phyloP scores from a whole-genome alignment of 1,140 invertebrate genomes.

The Calephelis virginiensis region DNA sequence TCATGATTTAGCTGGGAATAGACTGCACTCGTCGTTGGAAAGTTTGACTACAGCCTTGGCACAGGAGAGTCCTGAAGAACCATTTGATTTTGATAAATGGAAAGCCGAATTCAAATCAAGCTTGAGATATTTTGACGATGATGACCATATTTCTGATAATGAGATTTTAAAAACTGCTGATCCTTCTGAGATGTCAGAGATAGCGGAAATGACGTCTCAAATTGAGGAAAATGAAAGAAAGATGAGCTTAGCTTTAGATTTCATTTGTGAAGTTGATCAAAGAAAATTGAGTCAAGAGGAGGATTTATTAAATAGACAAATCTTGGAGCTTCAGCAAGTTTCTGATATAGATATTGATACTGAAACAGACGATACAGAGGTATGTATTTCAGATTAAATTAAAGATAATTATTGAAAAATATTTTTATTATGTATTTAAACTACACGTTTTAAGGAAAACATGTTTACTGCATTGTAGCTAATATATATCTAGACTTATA shows the following conservation, averaged over 20 bases:
- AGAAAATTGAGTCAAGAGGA: constrained; percentile 88
- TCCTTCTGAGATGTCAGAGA: constrained; percentile 74
- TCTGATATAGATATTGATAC: constrained; percentile 90
- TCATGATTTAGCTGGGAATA: constrained; percentile 58
- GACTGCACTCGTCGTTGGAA: constrained; percentile 72
- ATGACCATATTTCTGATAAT: constrained; percentile 61
- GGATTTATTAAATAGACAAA: constrained; percentile 88
- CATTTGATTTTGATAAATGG: constrained; percentile 73
- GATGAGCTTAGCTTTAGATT: constrained; percentile 72
- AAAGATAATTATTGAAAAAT: background rate
- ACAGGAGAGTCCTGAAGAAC: constrained; percentile 60
- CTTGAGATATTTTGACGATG: constrained; percentile 66
- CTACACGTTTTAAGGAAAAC: no score
- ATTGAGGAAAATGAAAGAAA: constrained; percentile 77
- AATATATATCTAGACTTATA: no score
- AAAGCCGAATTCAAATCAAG: constrained; percentile 65
- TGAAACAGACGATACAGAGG: constrained; percentile 87
- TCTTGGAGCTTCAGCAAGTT: constrained; percentile 86
- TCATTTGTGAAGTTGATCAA: constrained; percentile 78
- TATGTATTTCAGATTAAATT: constrained; percentile 33
- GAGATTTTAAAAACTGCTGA: constrained; percentile 63
- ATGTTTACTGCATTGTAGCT: no score
- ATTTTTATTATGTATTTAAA: no score
- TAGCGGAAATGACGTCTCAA: constrained; percentile 76
- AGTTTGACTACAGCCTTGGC: constrained; percentile 67